These are phyloP conservation scores for Bombus sibiricus DNA, from an alignment of 1,140 invertebrate genomes.

Conservation along the genomic window DNA sequence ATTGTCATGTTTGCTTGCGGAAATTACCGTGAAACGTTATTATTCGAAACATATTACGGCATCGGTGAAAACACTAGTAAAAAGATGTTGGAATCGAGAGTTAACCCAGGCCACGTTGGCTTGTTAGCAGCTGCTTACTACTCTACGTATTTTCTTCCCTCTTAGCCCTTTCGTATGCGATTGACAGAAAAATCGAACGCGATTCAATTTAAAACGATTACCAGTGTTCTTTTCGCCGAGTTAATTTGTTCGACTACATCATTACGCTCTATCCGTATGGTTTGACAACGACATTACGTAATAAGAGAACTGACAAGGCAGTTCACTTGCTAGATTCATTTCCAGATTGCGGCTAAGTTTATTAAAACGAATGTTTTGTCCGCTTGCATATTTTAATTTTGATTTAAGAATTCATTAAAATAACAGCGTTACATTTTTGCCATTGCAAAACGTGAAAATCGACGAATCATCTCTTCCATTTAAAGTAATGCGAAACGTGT, in stretches of 20 bases:
- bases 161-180: background rate
- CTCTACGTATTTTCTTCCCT: conserved; percentile 6
- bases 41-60: background rate
- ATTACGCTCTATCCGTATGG: conserved; percentile 43
- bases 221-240: background rate
- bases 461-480: no score
- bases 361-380: background rate
- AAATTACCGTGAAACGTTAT: background rate
- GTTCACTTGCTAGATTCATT: conserved; percentile 22
- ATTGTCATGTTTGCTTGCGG: no score
- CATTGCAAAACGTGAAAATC: conserved; percentile 1
- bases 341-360: background rate
- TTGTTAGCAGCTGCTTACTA: conserved; percentile 53
- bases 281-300: conserved; percentile 61
- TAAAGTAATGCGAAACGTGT: no score
- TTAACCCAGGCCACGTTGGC: conserved; percentile 47
- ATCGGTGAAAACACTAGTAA: conserved; percentile 9
- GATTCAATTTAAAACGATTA: conserved; percentile 17
- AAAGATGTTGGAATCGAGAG: conserved; percentile 19
- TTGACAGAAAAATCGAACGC: conserved; percentile 5
- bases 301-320: conserved; percentile 42
- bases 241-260: conserved; percentile 10
- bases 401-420: background rate
- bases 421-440: background rate
- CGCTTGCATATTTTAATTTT: background rate